These are phyloP conservation scores for Brachyalestes nurse DNA, from an alignment of 2,797 vertebrate species.

Conservation along the genomic window DNA sequence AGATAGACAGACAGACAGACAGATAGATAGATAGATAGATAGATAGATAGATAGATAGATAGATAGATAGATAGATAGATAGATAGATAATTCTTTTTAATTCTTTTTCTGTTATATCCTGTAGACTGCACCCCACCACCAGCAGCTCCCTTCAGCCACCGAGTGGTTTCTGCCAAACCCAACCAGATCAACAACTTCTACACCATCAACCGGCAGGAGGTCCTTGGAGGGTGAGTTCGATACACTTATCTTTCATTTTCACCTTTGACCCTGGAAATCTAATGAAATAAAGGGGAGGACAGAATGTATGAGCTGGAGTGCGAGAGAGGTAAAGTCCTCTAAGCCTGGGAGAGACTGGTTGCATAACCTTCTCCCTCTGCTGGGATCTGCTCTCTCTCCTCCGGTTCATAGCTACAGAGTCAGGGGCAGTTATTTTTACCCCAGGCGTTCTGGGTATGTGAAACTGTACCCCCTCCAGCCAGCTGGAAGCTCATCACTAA, in stretches of 20 bases:
- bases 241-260: background rate
- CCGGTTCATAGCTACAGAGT: constrained; percentile 77
- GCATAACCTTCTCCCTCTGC: constrained; percentile 51
- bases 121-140: constrained; percentile 82
- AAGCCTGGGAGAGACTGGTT: constrained; percentile 61
- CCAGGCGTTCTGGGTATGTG: constrained; percentile 73
- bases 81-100: background rate
- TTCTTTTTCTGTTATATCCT: constrained; percentile 23
- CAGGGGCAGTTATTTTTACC: constrained; percentile 80
- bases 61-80: no score
- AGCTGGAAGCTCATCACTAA: constrained; percentile 80
- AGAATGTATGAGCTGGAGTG: constrained; percentile 51
- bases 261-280: background rate
- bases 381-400: constrained; percentile 27
- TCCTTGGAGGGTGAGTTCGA: constrained; percentile 84
- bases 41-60: background rate
- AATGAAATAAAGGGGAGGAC: constrained; percentile 26
- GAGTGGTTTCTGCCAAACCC: constrained; percentile 90
- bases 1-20: no score
- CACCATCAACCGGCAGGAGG: constrained; percentile 86
- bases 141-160: constrained; percentile 90
- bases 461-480: constrained; percentile 74
- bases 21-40: no score
- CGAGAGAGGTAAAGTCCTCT: constrained; percentile 52
- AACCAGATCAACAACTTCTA: constrained; percentile 90